Evolutionary conservation across 1,140 invertebrate species (phyloP).

Genomic region (Scylla paramamosain): DNA sequence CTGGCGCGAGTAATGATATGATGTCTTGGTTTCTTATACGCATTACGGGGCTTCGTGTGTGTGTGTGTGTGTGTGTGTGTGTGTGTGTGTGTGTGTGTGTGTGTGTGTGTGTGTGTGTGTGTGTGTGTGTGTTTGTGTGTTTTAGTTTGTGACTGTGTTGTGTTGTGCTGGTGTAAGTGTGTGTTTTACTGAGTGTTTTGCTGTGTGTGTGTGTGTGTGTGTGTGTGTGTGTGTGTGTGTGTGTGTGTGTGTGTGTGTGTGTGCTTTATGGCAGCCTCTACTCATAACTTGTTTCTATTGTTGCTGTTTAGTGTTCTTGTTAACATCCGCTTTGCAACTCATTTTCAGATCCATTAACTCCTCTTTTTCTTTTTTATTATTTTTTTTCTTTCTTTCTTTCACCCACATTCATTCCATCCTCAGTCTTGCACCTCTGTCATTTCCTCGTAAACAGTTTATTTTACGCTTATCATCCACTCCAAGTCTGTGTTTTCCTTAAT

Average conservation of each 20-base stretch:
- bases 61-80: slow-evolving; percentile 41
- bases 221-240: slow-evolving; percentile 35
- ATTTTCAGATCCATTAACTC: too few relatives aligned
- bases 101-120: slow-evolving; percentile 32
- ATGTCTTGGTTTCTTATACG: not conserved
- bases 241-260: slow-evolving; percentile 29
- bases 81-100: slow-evolving; percentile 27
- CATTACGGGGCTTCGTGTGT: not conserved
- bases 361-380: too few relatives aligned
- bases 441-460: too few relatives aligned
- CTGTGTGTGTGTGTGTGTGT: slow-evolving; percentile 33
- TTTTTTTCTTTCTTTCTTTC: too few relatives aligned
- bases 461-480: too few relatives aligned
- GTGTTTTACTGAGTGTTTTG: not conserved
- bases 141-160: not conserved
- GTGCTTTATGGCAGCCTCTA: not conserved
- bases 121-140: slow-evolving; percentile 36
- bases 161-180: not conserved
- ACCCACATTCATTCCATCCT: too few relatives aligned
- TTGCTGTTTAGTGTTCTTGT: too few relatives aligned
- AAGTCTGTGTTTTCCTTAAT: too few relatives aligned
- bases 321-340: too few relatives aligned
- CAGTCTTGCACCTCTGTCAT: too few relatives aligned
- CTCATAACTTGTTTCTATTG: too few relatives aligned
- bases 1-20: not conserved